Conservation (phyloP, 1,140 invertebrate genomes). For the Pogonognathellus flavescens region DNA sequence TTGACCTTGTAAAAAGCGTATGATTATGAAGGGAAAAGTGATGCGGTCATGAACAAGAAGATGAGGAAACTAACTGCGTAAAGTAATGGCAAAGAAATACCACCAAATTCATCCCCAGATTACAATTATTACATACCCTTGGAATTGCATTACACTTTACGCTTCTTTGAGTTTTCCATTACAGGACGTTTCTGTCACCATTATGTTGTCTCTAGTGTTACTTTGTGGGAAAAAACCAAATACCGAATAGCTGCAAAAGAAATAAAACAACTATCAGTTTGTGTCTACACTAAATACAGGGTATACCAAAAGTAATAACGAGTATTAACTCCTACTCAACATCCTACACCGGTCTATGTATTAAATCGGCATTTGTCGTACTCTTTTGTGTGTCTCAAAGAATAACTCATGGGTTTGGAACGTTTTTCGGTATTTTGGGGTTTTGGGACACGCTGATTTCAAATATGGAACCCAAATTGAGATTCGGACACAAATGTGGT, state of each 20-base stretch:
- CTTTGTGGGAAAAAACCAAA: not conserved
- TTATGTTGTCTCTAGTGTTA: not conserved
- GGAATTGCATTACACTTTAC: not conserved
- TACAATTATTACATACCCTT: not conserved
- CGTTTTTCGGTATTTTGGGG: too few relatives aligned
- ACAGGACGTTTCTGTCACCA: not conserved
- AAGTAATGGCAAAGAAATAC: not conserved
- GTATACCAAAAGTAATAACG: too few relatives aligned
- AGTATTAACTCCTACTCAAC: too few relatives aligned
- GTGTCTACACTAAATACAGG: too few relatives aligned
- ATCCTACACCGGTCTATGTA: too few relatives aligned
- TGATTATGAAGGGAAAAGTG: not conserved
- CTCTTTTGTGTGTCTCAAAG: too few relatives aligned
- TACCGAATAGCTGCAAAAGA: not conserved
- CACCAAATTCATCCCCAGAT: not conserved
- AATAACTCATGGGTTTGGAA: too few relatives aligned
- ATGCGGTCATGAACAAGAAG: not conserved
- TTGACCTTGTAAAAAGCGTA: not conserved
- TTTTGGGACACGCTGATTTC: too few relatives aligned
- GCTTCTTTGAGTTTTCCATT: not conserved
- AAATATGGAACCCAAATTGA: too few relatives aligned
- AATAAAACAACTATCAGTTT: too few relatives aligned
- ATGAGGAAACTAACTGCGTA: not conserved
- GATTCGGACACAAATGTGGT: too few relatives aligned
- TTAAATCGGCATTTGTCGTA: too few relatives aligned